These are phyloP conservation scores for Gopherus evgoodei DNA, from an alignment of 2,113 vertebrate genomes.

Conservation along the genomic window DNA sequence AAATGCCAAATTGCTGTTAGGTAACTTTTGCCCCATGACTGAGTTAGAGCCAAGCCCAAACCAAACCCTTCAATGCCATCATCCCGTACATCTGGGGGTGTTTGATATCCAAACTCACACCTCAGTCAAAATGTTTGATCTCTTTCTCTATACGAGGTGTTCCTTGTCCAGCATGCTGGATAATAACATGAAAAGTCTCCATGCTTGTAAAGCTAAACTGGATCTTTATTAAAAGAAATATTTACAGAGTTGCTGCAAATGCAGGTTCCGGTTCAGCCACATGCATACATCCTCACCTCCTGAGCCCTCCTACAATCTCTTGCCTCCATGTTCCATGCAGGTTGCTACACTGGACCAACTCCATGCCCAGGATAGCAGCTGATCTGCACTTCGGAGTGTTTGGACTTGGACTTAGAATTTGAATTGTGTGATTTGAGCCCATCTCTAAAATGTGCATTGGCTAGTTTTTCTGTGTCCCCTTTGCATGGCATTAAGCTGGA, in stretches of 20 bases:
- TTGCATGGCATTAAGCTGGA: neutral
- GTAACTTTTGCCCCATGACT: neutral
- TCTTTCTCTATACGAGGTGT: neutral
- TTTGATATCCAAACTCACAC: neutral
- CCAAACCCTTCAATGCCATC: neutral
- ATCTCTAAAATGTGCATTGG: neutral
- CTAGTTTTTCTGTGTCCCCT: neutral
- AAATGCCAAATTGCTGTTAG: neutral
- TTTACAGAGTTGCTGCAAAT: neutral
- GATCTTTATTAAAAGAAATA: neutral
- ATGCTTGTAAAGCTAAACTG: neutral
- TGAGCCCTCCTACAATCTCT: neutral
- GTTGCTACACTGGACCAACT: neutral
- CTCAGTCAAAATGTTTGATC: neutral
- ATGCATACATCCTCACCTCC: neutral
- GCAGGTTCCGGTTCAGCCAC: neutral
- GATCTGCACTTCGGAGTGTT: neutral
- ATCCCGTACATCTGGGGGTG: neutral
- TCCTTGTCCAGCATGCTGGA: neutral
- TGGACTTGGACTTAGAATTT: neutral
- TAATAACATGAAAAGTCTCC: neutral
- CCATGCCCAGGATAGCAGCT: neutral
- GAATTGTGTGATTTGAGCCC: neutral
- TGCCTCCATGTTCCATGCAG: neutral
- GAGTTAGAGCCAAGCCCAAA: neutral